Percentiles rank a stretch among this genome's conserved stretches.
Evolutionary conservation across 2,888 invertebrate genomes (phyloP).

Genomic region (Lepidochitona cinerea): DNA sequence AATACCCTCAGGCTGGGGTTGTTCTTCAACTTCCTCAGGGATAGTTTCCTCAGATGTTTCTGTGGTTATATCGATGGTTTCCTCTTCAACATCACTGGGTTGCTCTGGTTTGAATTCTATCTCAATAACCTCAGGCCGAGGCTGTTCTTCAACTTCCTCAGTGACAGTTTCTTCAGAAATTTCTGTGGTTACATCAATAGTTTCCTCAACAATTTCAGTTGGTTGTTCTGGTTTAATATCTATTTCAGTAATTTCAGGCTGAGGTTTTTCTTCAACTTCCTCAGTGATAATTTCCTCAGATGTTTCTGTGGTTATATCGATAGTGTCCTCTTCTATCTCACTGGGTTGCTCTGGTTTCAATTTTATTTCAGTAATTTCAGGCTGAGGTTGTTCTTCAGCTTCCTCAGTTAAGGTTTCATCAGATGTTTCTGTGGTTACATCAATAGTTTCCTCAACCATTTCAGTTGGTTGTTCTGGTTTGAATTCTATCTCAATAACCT

Average conservation of each 20-base stretch:
- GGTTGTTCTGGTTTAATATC: not conserved
- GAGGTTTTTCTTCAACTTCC: not conserved
- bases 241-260: not conserved
- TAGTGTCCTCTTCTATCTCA: not conserved
- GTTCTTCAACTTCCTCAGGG: not conserved
- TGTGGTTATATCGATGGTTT: not conserved
- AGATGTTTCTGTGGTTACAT: conserved; percentile 25
- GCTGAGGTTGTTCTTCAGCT: not conserved
- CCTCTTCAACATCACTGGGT: not conserved
- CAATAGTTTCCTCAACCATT: too few relatives aligned
- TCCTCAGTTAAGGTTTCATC: not conserved
- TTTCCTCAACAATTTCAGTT: too few relatives aligned
- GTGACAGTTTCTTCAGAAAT: not conserved
- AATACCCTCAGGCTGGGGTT: not conserved
- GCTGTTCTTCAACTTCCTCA: not conserved
- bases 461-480: not conserved
- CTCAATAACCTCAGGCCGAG: not conserved
- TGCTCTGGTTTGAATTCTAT: not conserved
- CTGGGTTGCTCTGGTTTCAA: not conserved
- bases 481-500: not conserved
- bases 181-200: too few relatives aligned
- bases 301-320: not conserved
- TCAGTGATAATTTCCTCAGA: not conserved
- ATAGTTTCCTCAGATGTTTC: not conserved
- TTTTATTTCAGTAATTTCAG: not conserved